Evolutionary conservation across 92 coral and sea anemone species (phyloP).

Genomic region (Umimayanthus chanpuru): DNA sequence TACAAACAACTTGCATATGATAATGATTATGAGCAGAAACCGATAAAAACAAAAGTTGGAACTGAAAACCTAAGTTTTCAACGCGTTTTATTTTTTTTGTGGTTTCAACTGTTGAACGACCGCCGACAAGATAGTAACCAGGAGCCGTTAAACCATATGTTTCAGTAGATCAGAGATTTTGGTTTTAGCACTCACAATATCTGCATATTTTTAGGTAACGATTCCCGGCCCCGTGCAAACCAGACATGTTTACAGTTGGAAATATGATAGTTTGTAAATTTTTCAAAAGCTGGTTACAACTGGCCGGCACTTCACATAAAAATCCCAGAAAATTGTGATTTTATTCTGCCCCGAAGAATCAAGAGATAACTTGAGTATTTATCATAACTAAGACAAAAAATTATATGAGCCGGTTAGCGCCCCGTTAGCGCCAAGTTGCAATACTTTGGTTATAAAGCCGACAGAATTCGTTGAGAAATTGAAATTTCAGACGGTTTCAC

Average conservation of each 20-base stretch:
- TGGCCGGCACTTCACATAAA: not conserved
- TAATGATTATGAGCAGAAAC: not conserved
- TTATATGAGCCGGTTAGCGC: not conserved
- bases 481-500: not conserved
- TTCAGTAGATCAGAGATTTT: not conserved
- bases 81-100: no score
- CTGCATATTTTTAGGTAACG: no score
- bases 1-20: not conserved
- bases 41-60: not conserved
- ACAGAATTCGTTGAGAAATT: not conserved
- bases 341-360: not conserved
- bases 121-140: not conserved
- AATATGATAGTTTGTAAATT: not conserved
- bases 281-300: not conserved
- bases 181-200: not conserved
- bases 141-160: not conserved
- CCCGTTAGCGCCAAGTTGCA: not conserved
- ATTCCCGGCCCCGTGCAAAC: not conserved
- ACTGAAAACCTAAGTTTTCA: no score
- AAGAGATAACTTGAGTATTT: no score
- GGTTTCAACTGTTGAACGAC: not conserved
- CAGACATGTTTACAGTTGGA: not conserved
- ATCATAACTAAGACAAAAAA: no score
- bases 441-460: no score
- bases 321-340: not conserved